phyloP scores from a whole-genome alignment of 64 coral and sea anemone species.

The Trachythela sp. region DNA sequence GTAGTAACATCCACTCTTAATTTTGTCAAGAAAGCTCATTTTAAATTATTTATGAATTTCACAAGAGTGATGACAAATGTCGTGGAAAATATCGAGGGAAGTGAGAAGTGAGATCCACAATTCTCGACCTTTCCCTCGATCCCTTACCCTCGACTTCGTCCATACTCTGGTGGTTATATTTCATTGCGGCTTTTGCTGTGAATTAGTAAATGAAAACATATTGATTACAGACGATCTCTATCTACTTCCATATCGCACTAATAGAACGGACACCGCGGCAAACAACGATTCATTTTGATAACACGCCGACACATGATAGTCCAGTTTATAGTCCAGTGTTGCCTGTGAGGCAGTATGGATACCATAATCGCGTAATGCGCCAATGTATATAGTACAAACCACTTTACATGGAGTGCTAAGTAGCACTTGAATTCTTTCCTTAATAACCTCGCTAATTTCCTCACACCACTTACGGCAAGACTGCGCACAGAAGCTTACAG shows the following conservation, averaged over 20 bases:
- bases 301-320: constrained; percentile 71
- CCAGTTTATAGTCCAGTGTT: constrained; percentile 53
- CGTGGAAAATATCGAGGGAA: no score
- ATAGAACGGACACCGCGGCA: constrained; percentile 69
- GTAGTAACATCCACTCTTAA: no score
- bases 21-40: no score
- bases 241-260: constrained; percentile 41
- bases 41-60: no score
- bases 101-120: no score
- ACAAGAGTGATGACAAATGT: no score
- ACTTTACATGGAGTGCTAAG: constrained; percentile 61
- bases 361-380: constrained; percentile 65
- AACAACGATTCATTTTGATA: constrained; percentile 83
- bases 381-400: constrained; percentile 72
- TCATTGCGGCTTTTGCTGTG: no score
- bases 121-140: no score
- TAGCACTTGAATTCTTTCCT: constrained; percentile 56
- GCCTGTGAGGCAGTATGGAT: constrained; percentile 70
- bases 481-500: constrained; percentile 38
- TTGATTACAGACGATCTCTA: no score
- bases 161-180: no score
- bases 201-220: no score
- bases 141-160: no score
- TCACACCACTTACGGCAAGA: constrained; percentile 79
- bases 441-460: constrained; percentile 64